These are phyloP conservation scores for Rhadina sibilatrix DNA, from an alignment of 2,113 vertebrate species.

Conservation along the genomic window DNA sequence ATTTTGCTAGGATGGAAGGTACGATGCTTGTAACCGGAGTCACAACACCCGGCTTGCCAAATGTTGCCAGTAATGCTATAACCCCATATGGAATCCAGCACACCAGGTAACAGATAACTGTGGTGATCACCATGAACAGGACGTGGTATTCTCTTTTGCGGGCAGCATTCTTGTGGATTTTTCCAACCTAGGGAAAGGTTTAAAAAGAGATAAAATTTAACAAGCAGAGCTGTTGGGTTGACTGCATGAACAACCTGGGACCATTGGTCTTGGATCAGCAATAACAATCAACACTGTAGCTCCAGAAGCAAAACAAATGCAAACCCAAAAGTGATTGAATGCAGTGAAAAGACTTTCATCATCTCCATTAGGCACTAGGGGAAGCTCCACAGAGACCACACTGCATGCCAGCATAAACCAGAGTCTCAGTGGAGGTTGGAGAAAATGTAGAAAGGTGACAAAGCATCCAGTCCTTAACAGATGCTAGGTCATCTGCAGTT, in stretches of 20 bases:
- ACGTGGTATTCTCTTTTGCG: conserved; percentile 81
- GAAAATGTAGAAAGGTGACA: background rate
- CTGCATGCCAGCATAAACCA: background rate
- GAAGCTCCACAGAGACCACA: background rate
- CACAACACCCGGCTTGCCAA: conserved; percentile 77
- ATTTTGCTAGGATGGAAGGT: conserved; percentile 84
- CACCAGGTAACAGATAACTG: conserved; percentile 79
- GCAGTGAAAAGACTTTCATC: background rate
- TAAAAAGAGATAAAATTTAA: background rate
- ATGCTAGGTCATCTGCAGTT: background rate
- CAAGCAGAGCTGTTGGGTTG: background rate
- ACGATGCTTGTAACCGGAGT: conserved; percentile 79
- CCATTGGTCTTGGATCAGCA: background rate
- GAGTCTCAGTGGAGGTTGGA: background rate
- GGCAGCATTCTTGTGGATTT: conserved; percentile 77
- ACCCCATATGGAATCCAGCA: conserved; percentile 85
- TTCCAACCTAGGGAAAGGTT: conserved; percentile 74
- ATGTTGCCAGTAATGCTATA: conserved; percentile 82
- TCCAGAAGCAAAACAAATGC: background rate
- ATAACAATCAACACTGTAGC: background rate
- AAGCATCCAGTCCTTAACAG: background rate
- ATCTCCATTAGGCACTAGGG: background rate
- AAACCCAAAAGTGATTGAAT: background rate
- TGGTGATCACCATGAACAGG: conserved; percentile 82
- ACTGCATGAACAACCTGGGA: background rate